Base-by-base conservation (phyloP, 1,140 invertebrate species). In the Lethocerus indicus region DNA sequence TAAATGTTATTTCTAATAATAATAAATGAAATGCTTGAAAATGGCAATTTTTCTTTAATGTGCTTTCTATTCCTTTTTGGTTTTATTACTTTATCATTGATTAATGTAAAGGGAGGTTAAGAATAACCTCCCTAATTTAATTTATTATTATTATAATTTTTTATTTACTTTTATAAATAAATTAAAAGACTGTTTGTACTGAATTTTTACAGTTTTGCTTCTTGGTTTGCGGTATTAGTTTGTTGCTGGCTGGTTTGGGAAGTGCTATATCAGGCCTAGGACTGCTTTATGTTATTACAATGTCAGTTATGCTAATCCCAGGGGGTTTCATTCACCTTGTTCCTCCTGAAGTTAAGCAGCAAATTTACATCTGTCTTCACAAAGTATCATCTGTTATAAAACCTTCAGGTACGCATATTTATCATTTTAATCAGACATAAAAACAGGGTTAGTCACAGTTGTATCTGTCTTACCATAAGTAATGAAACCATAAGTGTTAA, bases 271-370 rank as follows among this genome's bases (percentile, higher is more conserved):
- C 41, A n/a, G 50, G 43, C 26, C 39, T 44, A 21, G 37, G 36
- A 1, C 36, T 51, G 9, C n/a, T 46, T 35, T 51, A 51, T 25
- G 27, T 40, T 13, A 21, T 46, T 13, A n/a, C 32, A 18, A 44
- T 47, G 50, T 23, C 27, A 9, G 23, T 44, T 6, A 16, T 51
- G 14, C 37, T 37, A 25, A 12, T 41, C 12, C 50, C 50, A 12
- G 50, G 50, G 2, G 29, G 39, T 16, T 29, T 44, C 12, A 51
- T 46, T 16, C 50, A 51, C 26, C 7, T 51, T 9, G n/a, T 51
- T 20, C 20, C 43, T 13, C 29, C 35, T 9, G 50, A 51, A 47
- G 36, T 36, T 23, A 51, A 51, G 18, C 14, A 32, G 21, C 12
- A 35, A n/a, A 12, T 46, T 13, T 12, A 25, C 12, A 18, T 16